phyloP scores from a whole-genome alignment of 2,113 vertebrate species.

The Antechinus flavipes region DNA sequence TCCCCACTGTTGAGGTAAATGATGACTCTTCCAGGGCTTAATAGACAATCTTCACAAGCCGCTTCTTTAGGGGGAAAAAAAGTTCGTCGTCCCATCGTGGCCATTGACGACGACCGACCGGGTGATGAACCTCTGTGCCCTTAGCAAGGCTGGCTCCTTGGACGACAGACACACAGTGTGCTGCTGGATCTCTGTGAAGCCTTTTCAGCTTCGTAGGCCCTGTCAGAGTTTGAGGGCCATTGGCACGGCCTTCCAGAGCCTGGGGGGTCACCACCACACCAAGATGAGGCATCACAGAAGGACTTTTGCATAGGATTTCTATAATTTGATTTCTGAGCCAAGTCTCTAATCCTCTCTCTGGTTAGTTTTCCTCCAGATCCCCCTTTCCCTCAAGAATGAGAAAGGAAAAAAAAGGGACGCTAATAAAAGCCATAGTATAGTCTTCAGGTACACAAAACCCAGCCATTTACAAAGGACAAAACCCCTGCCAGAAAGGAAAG shows the following conservation, averaged over 20 bases:
- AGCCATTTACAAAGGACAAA: slow-evolving; percentile 72
- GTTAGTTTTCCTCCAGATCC: slow-evolving; percentile 30
- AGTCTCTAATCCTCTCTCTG: slow-evolving; percentile 8
- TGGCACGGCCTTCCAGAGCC: background rate
- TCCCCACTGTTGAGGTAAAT: background rate
- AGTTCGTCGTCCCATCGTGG: background rate
- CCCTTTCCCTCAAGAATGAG: slow-evolving; percentile 53
- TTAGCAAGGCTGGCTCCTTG: background rate
- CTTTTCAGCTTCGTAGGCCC: background rate
- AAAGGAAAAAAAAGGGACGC: slow-evolving; percentile 33
- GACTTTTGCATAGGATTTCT: background rate
- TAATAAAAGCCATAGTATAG: slow-evolving; percentile 19
- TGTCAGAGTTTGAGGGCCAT: background rate
- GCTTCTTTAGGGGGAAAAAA: background rate
- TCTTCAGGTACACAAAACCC: slow-evolving; percentile 33
- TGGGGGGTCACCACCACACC: background rate
- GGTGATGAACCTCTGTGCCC: background rate
- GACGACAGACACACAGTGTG: background rate
- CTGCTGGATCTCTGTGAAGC: background rate
- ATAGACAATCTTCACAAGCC: background rate
- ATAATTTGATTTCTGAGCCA: slow-evolving; percentile 44
- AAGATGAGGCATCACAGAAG: background rate
- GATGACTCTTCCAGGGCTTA: background rate
- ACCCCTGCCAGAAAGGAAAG: slow-evolving; percentile 63
- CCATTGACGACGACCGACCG: background rate